Evolutionary conservation across 2,888 invertebrate genomes (phyloP), one percentile per base, ranked within the genome.

Genomic region (Acanthosepion pharaonis): DNA sequence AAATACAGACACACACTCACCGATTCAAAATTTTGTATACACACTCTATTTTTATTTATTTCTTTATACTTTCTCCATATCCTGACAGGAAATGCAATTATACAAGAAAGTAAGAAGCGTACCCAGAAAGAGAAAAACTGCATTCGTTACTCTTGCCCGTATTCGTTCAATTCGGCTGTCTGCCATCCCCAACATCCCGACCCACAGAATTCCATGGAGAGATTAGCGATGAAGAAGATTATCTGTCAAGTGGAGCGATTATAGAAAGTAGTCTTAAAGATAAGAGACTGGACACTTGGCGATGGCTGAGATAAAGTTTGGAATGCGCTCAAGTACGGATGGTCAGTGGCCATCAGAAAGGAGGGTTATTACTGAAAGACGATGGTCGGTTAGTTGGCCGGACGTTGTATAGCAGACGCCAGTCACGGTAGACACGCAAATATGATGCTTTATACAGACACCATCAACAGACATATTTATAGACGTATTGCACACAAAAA

Each of bases 221-320:
- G 78, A 78, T 78, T 78, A n/a, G 28, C 78, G 78, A 78, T 78
- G 78, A 15, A 78, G 78, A 78, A 78, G 78, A 78, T 78, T 6
- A 78, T 78, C 78, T 78, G 78, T 78, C 78, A 78, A 78, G 78
- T 78, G 78, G 78, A 78, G 78, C 78, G 78, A 78, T 78, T 78
- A 78, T 78, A 15, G 78, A 15, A 78, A n/a, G 78, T 6, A n/a
- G 78, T 78, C 28, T 78, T 78, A 78, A n/a, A 78, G 78, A 78
- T 78, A 78, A 78, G n/a, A 28, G 78, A 78, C 28, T 9, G 78
- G 78, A 78, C 78, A 78, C 5, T 78, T 78, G 78, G 78, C 78
- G 78, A 78, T 78, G 64, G 64, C 28, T 64, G 64, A 8, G 64
- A 64, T 64, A 64, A 64, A 64, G 64, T 64, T 64, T 64, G 64